Base-by-base conservation (phyloP, 2,113 vertebrate genomes). In the Phyllopteryx taeniolatus region DNA sequence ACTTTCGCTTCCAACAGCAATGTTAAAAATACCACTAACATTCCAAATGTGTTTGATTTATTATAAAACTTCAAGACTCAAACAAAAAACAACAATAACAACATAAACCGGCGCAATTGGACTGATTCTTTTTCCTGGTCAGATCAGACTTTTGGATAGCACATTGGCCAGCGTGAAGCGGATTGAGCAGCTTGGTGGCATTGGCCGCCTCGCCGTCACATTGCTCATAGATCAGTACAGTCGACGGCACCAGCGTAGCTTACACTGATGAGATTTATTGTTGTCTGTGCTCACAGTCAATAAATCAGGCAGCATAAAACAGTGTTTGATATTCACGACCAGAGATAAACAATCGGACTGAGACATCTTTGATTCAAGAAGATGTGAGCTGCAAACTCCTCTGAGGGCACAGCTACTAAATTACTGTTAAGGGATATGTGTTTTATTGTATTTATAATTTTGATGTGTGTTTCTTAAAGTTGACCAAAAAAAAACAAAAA, bases 241-340 rank as follows among this genome's bases (percentile, higher is more conserved):
- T 88, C 79, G 35, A 90, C 89, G 81, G 70, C 61, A 75, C 76
- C 42, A 53, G 70, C 54, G 61, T 67, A 74, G 67, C 47, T 46
- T 77, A 83, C 79, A 57, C 80, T 86, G 81, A 88, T 81, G 85
- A 83, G 82, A 83, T 84, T 72, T 82, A 75, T 70, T 81, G 83
- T 85, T 80, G 68, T 70, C 76, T 71, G 43, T 83, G 86, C 79
- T 83, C 63, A 35, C 68, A 70, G 83, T 89, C 90, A 85, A 85
- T 90, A 86, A 84, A 81, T 88, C 88, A 83, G 81, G 57, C 77
- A 51, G 81, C 39, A 72, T 85, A 86, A 88, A 89, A 85, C 78
- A 79, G 51, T 63, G 42, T 82, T 81, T 73, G 79, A 86, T 86
- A 84, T 54, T 73, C 70, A 60, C 20, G 66, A 68, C 73, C 56